Percentiles rank a stretch among this genome's conserved stretches.
These are phyloP conservation scores for Globodera ellingtonae DNA, from an alignment of 1,140 invertebrate genomes.

Conservation along the genomic window DNA sequence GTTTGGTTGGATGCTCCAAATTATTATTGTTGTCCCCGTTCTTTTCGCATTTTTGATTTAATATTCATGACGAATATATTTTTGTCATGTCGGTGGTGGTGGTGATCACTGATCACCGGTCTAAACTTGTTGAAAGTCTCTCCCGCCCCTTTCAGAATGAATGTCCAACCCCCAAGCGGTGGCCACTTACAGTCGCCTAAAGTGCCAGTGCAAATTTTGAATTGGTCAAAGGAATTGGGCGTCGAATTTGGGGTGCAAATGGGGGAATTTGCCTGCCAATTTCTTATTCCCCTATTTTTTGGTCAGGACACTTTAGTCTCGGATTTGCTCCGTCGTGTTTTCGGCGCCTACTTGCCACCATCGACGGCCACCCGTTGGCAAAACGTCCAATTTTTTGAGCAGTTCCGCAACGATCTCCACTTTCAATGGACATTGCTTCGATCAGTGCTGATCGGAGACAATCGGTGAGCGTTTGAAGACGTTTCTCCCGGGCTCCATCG, in stretches of 20 bases:
- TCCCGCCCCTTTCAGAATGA: neutral
- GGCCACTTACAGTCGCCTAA: neutral
- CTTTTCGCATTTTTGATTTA: no score
- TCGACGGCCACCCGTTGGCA: neutral
- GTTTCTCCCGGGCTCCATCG: neutral
- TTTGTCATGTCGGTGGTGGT: no score
- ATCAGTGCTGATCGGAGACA: slow-evolving; percentile 5
- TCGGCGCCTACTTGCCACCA: neutral
- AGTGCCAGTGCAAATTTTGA: neutral
- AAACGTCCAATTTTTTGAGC: neutral
- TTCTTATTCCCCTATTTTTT: neutral
- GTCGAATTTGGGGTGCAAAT: neutral
- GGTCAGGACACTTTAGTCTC: neutral
- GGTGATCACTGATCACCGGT: no score
- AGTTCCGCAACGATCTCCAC: neutral
- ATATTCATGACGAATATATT: no score
- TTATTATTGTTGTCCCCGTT: no score
- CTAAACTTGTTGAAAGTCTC: no score
- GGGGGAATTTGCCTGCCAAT: neutral
- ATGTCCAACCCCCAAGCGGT: neutral
- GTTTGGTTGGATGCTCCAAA: no score
- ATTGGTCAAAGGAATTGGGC: neutral
- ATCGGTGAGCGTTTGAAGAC: neutral
- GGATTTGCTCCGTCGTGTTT: neutral
- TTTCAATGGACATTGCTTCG: slow-evolving; percentile 13